phyloP scores from a whole-genome alignment of 2,888 invertebrate genomes.

The Cephus pulcher region DNA sequence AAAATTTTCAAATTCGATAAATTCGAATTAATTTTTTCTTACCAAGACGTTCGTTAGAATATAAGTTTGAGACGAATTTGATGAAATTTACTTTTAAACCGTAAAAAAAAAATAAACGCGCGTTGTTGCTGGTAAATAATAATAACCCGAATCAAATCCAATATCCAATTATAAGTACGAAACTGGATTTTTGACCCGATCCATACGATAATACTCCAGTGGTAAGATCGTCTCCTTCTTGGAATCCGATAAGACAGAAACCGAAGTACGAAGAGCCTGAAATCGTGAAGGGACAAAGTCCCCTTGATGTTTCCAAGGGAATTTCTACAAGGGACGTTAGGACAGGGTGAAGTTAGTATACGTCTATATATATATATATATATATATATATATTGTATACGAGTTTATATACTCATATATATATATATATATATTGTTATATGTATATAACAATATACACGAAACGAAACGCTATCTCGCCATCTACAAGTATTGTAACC shows the following conservation, averaged over 20 bases:
- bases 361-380: background rate
- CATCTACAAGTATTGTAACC: slow-evolving; percentile 23
- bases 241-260: background rate
- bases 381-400: background rate
- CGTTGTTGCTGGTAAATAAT: background rate
- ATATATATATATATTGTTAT: background rate
- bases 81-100: no score
- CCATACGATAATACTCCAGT: background rate
- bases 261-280: background rate
- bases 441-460: background rate
- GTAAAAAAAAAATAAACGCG: no score
- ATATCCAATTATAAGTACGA: background rate
- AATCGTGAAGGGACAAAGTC: background rate
- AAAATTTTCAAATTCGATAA: no score
- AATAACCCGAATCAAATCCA: background rate
- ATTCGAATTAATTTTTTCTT: no score
- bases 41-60: no score
- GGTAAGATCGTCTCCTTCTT: background rate
- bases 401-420: background rate
- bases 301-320: background rate
- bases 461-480: slow-evolving; percentile 30
- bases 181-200: background rate
- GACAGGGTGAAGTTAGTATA: background rate
- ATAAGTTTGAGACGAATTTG: no score
- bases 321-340: background rate